Conservation (phyloP, 2,888 invertebrate species). For the Drosophila nigricruria region DNA sequence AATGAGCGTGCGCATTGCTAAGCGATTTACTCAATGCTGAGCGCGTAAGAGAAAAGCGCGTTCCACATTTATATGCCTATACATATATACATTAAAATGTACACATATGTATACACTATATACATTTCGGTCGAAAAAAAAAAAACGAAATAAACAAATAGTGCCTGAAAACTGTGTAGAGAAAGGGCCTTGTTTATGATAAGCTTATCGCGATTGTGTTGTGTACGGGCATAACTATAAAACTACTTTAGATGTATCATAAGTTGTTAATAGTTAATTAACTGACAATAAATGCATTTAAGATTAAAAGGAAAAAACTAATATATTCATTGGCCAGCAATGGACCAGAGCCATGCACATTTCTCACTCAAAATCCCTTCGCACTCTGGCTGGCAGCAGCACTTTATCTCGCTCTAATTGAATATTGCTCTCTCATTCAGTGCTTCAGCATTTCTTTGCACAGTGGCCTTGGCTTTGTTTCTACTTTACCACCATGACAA, state of each 20-base stretch:
- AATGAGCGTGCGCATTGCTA: slow-evolving; percentile 51
- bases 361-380: slow-evolving; percentile 13
- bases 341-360: slow-evolving; percentile 14
- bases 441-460: slow-evolving; percentile 23
- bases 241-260: neutral
- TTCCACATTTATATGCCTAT: slow-evolving; percentile 7
- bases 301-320: neutral
- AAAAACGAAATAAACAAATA: slow-evolving; percentile 3
- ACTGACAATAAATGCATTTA: neutral
- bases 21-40: neutral
- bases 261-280: neutral
- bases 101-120: neutral
- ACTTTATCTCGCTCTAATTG: neutral
- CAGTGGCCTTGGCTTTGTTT: slow-evolving; percentile 72
- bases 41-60: slow-evolving; percentile 11
- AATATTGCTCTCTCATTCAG: slow-evolving; percentile 11
- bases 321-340: neutral
- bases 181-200: neutral
- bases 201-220: slow-evolving; percentile 7
- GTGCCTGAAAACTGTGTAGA: neutral
- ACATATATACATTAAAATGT: neutral
- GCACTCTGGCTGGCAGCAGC: slow-evolving; percentile 18
- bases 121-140: slow-evolving; percentile 1
- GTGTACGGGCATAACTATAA: neutral
- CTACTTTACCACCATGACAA: slow-evolving; percentile 70